These are phyloP conservation scores for Rambutsinella grinnellia DNA, from an alignment of 2,888 invertebrate species.

Conservation along the genomic window DNA sequence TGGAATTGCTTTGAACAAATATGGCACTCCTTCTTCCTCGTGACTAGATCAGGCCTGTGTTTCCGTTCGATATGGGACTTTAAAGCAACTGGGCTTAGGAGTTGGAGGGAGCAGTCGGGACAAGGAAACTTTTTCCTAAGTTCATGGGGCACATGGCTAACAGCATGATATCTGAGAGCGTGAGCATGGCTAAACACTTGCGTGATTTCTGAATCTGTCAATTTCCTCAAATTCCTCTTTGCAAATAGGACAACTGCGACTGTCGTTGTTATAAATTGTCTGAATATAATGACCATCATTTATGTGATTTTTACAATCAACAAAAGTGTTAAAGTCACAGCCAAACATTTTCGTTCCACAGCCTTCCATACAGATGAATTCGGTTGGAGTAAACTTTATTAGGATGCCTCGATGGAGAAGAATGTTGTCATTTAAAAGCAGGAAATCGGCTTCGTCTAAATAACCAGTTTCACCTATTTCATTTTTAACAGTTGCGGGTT, in stretches of 20 bases:
- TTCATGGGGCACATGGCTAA: not conserved
- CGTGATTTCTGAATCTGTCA: not conserved
- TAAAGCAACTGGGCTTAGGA: not conserved
- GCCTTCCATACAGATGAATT: not conserved
- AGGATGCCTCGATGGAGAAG: not conserved
- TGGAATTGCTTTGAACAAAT: constrained; percentile 3
- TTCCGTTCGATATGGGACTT: not conserved
- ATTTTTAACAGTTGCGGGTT: no score
- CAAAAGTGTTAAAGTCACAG: not conserved
- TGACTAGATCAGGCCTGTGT: not conserved
- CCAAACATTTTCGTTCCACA: not conserved
- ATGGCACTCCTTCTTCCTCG: not conserved
- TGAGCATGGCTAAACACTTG: not conserved
- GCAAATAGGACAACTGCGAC: not conserved
- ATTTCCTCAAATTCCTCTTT: not conserved
- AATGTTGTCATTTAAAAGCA: not conserved
- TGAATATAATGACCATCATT: not conserved
- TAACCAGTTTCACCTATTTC: no score
- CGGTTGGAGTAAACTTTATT: not conserved
- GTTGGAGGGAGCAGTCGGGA: not conserved
- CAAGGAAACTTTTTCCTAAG: not conserved
- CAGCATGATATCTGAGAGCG: no score
- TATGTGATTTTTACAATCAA: not conserved
- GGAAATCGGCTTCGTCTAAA: no score
- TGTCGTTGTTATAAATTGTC: no score